Base-by-base conservation (phyloP, 92 coral and sea anemone genomes). In the Actinernus sp. region DNA sequence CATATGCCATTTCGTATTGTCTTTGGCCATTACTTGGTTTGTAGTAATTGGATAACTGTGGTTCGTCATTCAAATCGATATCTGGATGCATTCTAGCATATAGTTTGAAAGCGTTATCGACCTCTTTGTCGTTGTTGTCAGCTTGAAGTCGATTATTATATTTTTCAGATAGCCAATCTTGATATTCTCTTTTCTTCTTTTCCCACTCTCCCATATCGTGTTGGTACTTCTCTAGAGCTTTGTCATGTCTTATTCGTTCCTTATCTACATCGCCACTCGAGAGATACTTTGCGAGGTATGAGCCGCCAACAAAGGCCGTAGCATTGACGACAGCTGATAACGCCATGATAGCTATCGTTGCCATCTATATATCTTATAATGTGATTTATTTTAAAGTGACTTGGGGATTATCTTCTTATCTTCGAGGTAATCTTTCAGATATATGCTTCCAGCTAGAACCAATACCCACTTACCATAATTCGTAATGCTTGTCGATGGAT, bases 381-480 rank as follows among this genome's bases (percentile, higher is more conserved):
- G n/a, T n/a, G n/a, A n/a, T n/a, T n/a, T n/a, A 23, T 65, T 10
- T 65, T 49, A 52, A 0, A 49, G 0, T 8, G 0, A 0, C 6
- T 25, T 61, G 3, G 68, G 68, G 10, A 61, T 1, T 13, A 61
- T 61, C 19, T 61, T 61, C n/a, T 61, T 19, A 2, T 23, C 23
- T 31, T 78, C 84, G 24, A 78, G 71, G 49, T 78, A 78, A 39
- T 78, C 71, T 67, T 79, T 79, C 78, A 68, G 26, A 45, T 72
- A 72, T 61, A 48, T 72, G 36, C 70, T 72, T 1, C 70, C 70
- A 14, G 65, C 0, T 50, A 68, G 34, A 20, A 68, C 86, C 2
- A 50, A 64, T 12, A 79, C 78, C 86, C 86, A 79, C 29, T 79
- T 79, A 11, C 44, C 86, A 69, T 79, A 79, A 31, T 55, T 79